Evolutionary conservation across 2,113 vertebrate genomes (phyloP).

Genomic region (Origma solitaria): DNA sequence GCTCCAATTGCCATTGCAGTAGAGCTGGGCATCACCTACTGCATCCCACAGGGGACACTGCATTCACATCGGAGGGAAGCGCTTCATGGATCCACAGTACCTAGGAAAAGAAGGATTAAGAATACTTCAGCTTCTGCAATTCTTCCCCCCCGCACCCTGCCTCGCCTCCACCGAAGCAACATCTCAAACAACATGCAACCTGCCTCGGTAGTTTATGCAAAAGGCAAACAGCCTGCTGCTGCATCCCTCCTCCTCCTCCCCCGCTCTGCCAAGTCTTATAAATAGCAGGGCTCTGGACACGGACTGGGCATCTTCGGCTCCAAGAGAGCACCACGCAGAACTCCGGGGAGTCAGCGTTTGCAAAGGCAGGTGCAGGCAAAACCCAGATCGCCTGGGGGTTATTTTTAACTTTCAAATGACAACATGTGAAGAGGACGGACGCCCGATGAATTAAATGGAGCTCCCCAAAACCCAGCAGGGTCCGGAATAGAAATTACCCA

Average conservation of each 20-base stretch:
- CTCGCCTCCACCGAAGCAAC: background rate
- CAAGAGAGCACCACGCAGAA: background rate
- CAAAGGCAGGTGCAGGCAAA: background rate
- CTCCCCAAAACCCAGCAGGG: background rate
- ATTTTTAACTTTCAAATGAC: background rate
- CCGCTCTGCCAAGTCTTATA: background rate
- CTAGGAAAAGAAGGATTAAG: constrained; percentile 68
- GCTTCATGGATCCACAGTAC: constrained; percentile 52
- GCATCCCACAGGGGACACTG: constrained; percentile 83
- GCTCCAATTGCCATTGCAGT: constrained; percentile 89
- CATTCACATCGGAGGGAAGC: constrained; percentile 82
- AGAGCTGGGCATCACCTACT: constrained; percentile 86
- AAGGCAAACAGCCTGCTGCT: constrained; percentile 5
- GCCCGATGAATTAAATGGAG: background rate
- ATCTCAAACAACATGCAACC: constrained; percentile 15
- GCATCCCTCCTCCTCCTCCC: constrained; percentile 13
- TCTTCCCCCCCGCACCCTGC: background rate
- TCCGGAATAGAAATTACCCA: background rate
- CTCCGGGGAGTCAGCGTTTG: background rate
- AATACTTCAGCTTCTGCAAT: constrained; percentile 35
- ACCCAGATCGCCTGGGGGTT: background rate
- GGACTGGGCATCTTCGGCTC: background rate
- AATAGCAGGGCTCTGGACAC: background rate
- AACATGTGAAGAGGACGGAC: background rate
- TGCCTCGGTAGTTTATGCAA: constrained; percentile 15